Evolutionary conservation across 2,888 invertebrate species (phyloP), one percentile per base, ranked within the genome.

Genomic region (Dusona sp.): DNA sequence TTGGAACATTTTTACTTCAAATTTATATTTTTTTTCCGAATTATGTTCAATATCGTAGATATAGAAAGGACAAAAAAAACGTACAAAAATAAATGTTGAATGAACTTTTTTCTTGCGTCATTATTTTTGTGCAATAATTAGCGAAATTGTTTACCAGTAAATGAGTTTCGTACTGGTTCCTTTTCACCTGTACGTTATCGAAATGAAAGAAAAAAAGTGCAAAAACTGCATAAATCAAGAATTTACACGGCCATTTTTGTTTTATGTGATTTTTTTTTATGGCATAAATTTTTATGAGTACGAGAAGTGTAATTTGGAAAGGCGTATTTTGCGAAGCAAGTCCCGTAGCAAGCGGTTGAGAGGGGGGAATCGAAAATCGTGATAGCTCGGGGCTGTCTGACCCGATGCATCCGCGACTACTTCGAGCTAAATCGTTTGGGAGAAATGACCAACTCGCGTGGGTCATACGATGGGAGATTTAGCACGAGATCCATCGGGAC

Each of bases 381-480:
- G 51, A 54, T 42, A 11, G 45, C 11, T 25, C 67, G 13, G n/a
- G 33, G 57, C 11, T 25, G 57, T 33, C 75, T 75, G 75, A 82
- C 82, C 74, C 45, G 45, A 22, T 33, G 57, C 54, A 42, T 38
- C 65, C 72, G 65, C 1, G 51, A 54, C 74, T 67, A 81, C 74
- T 82, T 75, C 16, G 73, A 36, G 68, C 13, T 29, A 57, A 45
- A 78, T 54, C 54, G 70, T 65, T 42, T 64, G 64, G 79, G 19
- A 67, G 45, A 83, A 48, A 64, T n/a, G 48, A n/a, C 42, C 51
- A 75, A 57, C 79, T 45, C 11, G 54, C 64, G 68, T 70, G 75
- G 85, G 85, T 85, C 79, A 79, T 68, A 68, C 38, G 64, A 81
- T 72, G 78, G 25, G 70, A 51, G 70, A 82, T 74, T 61, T 68